Evolutionary conservation across 2,888 invertebrate species (phyloP).

Genomic region (Rugalucina vietnamica): DNA sequence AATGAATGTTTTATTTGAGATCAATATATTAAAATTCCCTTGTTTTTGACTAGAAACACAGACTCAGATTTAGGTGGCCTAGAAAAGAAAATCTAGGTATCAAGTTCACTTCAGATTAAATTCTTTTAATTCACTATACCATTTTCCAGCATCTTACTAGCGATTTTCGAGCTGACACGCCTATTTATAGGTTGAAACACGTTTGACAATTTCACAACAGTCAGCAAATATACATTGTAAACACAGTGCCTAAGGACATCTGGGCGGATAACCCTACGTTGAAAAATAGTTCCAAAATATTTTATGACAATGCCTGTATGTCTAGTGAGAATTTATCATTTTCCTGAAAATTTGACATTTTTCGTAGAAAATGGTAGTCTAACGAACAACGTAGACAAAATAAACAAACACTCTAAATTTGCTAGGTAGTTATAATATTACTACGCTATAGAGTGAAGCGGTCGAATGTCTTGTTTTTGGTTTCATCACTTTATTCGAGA

Average conservation of each 20-base stretch:
- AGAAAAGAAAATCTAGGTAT: slow-evolving; percentile 8
- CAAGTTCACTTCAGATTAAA: background rate
- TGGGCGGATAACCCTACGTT: background rate
- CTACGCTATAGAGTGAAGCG: background rate
- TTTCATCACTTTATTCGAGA: background rate
- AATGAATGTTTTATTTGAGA: background rate
- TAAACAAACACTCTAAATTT: too few relatives aligned
- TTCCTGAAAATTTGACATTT: too few relatives aligned
- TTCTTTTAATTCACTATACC: background rate
- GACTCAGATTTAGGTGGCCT: background rate
- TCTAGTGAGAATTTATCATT: too few relatives aligned
- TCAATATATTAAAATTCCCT: too few relatives aligned
- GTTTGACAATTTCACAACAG: background rate
- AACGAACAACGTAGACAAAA: too few relatives aligned
- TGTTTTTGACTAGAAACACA: background rate
- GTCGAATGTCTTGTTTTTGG: background rate
- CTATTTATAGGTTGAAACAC: background rate
- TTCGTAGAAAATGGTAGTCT: too few relatives aligned
- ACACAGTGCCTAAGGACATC: background rate
- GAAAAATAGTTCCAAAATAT: background rate
- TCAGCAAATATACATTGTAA: slow-evolving; percentile 1
- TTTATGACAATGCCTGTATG: too few relatives aligned
- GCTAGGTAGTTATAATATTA: too few relatives aligned
- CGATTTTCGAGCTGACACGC: background rate
- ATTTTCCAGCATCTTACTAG: background rate